A percentile compares a stretch with the other conserved stretches of the same genome.
Evolutionary conservation across 2,113 vertebrate species (phyloP).

Genomic region (Neogale vison): DNA sequence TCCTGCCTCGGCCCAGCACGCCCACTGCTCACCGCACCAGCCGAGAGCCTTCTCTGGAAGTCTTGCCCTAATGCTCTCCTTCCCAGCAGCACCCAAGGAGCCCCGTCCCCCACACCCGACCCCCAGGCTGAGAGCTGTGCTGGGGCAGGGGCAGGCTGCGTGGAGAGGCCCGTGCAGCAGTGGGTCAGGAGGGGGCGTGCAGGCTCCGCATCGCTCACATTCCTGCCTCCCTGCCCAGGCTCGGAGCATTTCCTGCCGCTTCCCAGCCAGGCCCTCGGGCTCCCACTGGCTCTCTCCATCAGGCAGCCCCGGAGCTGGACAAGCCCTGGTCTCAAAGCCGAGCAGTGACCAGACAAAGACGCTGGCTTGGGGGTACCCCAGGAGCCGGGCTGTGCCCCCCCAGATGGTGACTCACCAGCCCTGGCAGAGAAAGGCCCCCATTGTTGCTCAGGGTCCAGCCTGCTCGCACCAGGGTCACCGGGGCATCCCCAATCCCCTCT

Average conservation of each 20-base stretch:
- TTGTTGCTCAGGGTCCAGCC: constrained; percentile 52
- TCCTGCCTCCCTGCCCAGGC: constrained; percentile 55
- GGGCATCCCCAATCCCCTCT: background rate
- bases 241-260: constrained; percentile 56
- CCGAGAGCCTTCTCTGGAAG: background rate
- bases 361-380: constrained; percentile 30
- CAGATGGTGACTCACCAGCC: constrained; percentile 68
- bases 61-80: background rate
- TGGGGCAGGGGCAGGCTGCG: fast-evolving
- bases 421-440: constrained; percentile 62
- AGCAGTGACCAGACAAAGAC: constrained; percentile 47
- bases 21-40: background rate
- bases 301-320: background rate
- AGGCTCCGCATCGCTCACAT: constrained; percentile 57
- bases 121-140: background rate
- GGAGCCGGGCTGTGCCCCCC: background rate
- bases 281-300: constrained; percentile 59
- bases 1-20: background rate
- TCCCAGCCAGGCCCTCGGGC: constrained; percentile 47
- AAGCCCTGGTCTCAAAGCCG: background rate
- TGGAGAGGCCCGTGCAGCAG: background rate
- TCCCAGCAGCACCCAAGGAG: background rate
- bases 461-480: background rate
- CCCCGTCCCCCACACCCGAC: background rate
- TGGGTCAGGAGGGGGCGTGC: background rate